phyloP scores from a whole-genome alignment of 2,113 vertebrate genomes.

The Anolis sagrei region DNA sequence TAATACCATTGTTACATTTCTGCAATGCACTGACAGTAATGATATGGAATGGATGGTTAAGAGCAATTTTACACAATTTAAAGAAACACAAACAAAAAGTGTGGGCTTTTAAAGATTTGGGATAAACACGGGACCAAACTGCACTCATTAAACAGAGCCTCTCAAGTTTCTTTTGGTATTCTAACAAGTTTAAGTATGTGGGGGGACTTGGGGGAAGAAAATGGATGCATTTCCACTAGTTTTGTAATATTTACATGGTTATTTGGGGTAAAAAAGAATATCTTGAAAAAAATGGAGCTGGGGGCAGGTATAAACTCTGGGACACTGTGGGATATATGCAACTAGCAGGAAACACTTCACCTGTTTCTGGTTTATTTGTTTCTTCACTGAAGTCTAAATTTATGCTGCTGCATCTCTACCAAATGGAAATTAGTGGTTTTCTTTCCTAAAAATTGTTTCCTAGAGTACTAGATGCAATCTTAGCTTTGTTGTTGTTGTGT shows the following conservation, averaged over 20 bases:
- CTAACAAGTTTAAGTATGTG: too few relatives aligned
- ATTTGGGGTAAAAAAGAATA: neutral
- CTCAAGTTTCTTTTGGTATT: too few relatives aligned
- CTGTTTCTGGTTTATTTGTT: rapidly evolving
- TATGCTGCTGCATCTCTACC: neutral
- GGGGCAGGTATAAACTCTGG: too few relatives aligned
- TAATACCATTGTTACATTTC: neutral
- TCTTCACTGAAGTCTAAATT: neutral
- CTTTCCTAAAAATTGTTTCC: slow-evolving; percentile 15
- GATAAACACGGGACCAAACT: neutral
- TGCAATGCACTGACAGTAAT: neutral
- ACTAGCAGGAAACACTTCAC: neutral
- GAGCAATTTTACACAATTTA: neutral
- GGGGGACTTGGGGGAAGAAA: too few relatives aligned
- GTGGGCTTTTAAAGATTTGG: neutral
- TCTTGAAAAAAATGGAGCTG: neutral
- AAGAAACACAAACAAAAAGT: neutral
- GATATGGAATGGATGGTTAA: neutral
- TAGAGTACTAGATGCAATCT: neutral
- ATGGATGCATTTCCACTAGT: too few relatives aligned
- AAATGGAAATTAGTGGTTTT: neutral
- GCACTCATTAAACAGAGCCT: neutral
- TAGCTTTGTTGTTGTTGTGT: neutral
- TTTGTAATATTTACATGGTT: neutral
- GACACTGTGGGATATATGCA: too few relatives aligned